phyloP scores from a whole-genome alignment of 2,113 vertebrate genomes.

The Canis aureus region DNA sequence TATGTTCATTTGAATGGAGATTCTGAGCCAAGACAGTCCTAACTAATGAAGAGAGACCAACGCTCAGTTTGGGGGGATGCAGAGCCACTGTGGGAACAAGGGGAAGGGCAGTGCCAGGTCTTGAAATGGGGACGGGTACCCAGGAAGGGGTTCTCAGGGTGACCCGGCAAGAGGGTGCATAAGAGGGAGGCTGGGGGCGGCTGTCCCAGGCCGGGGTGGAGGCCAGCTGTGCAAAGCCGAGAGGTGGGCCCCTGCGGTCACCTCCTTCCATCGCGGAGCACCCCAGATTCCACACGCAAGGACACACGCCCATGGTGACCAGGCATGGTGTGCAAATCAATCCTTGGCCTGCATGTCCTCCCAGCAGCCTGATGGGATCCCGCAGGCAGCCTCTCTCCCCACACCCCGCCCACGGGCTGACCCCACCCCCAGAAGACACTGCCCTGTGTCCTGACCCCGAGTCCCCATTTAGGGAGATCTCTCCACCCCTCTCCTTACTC shows the following conservation, averaged over 20 bases:
- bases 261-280: not conserved
- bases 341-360: not conserved
- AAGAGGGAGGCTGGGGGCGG: not conserved
- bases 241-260: not conserved
- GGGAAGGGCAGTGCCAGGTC: not conserved
- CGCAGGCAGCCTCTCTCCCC: fast-evolving
- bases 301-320: not conserved
- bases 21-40: not conserved
- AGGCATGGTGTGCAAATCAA: not conserved
- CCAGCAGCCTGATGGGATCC: fast-evolving
- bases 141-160: not conserved
- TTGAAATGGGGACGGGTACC: not conserved
- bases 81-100: not conserved
- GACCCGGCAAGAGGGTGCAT: not conserved
- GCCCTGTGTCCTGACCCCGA: fast-evolving
- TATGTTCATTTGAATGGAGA: not conserved
- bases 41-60: not conserved
- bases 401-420: fast-evolving
- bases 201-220: fast-evolving
- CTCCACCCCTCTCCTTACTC: not conserved
- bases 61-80: too few relatives aligned
- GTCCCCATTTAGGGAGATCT: not conserved
- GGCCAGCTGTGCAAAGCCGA: fast-evolving
- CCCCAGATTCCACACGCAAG: fast-evolving
- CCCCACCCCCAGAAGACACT: not conserved